phyloP scores from a whole-genome alignment of 2,113 vertebrate genomes.

The Echinops telfairi region DNA sequence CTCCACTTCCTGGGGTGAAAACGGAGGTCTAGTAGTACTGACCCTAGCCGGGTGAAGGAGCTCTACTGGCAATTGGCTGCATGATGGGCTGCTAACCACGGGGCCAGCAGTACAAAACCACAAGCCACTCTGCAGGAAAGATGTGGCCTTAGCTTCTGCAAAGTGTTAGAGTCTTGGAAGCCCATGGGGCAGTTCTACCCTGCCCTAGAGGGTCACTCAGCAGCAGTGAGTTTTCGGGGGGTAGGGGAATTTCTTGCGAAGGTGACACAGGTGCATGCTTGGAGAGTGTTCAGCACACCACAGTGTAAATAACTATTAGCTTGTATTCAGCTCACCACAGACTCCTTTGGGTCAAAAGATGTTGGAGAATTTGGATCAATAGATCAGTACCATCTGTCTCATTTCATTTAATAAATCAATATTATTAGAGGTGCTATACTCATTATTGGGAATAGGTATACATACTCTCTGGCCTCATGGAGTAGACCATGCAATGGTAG shows the following conservation, averaged over 20 bases:
- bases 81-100: too few species aligned
- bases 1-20: background rate
- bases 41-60: too few species aligned
- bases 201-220: too few species aligned
- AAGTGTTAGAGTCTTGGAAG: too few species aligned
- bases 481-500: too few species aligned
- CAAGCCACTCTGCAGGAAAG: too few species aligned
- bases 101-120: too few species aligned
- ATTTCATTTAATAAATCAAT: background rate
- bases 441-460: background rate
- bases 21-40: constrained; percentile 27
- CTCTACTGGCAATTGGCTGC: too few species aligned
- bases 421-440: constrained; percentile 5
- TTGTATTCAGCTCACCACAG: background rate
- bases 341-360: background rate
- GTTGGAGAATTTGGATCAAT: background rate
- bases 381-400: background rate
- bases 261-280: constrained; percentile 55
- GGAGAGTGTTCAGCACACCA: background rate
- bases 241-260: background rate
- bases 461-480: too few species aligned
- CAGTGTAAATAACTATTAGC: background rate
- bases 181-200: too few species aligned
- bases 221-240: too few species aligned
- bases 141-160: too few species aligned